Evolutionary conservation across 2,888 invertebrate genomes (phyloP), one percentile per base, ranked within the genome.

Genomic region (Neoaliturus tenellus): DNA sequence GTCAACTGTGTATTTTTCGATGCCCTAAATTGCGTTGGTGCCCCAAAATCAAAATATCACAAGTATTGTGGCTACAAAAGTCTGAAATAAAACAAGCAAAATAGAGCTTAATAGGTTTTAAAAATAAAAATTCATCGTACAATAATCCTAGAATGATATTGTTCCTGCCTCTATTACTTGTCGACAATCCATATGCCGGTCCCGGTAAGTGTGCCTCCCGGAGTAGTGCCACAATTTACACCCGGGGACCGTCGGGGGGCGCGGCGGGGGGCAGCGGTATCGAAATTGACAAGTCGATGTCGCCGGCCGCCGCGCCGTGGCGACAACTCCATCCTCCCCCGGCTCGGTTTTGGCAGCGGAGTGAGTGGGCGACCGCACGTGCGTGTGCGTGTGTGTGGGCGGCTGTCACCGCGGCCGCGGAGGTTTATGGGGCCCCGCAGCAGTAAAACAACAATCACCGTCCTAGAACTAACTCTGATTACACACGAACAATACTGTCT

Each of bases 391-490:
- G 62, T 62, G 62, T 28, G 31, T 62, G 62, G 62, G 62, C 62
- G 62, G 62, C 62, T 62, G 62, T 62, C 62, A 31, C 62, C 4
- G 62, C 23, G 62, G 17, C 62, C 14, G 14, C n/a, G 28, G 28
- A 28, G 62, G 62, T 62, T 62, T 62, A 62, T 62, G 62, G 14
- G 28, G 17, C 12, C 62, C 62, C 31, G 62, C 3, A 62, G 62
- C 62, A 28, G 62, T 62, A 62, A 62, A 62, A 62, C 62, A 62
- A 62, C 62, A 62, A 62, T 62, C 62, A 28, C 62, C 17, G 62
- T 23, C 23, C 20, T 55, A 55, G 23, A 55, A 55, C 62, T 62
- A 62, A 62, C 62, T 28, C 62, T 62, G 62, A 62, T 62, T 62
- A 62, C 25, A 14, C n/a, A n/a, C n/a, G n/a, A n/a, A n/a, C n/a